Conservation (phyloP, 1,140 invertebrate genomes). For the Solenopsis fugax region DNA sequence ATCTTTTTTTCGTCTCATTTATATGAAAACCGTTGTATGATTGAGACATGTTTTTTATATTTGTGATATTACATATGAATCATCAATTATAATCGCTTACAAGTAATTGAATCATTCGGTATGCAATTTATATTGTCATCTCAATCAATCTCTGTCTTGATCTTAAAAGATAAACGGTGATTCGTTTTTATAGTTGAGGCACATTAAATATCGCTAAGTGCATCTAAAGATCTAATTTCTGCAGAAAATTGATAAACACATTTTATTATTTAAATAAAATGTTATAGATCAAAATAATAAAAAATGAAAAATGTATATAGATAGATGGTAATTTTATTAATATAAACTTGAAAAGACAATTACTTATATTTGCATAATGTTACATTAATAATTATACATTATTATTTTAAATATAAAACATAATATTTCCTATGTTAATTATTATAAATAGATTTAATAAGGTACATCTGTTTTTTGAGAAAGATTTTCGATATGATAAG, state of each 20-base stretch:
- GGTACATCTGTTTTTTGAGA: neutral
- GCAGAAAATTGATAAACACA: neutral
- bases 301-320: too few relatives aligned
- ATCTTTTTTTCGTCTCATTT: neutral
- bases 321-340: neutral
- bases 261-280: neutral
- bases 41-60: neutral
- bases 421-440: neutral
- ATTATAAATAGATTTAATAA: neutral
- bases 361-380: slow-evolving; percentile 1
- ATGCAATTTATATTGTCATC: neutral
- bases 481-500: neutral
- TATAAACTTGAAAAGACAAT: neutral
- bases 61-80: neutral
- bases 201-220: neutral
- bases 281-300: neutral
- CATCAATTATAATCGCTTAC: neutral
- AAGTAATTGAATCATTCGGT: neutral
- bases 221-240: neutral
- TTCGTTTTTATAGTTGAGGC: neutral
- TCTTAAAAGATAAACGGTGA: neutral
- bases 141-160: neutral
- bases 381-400: neutral
- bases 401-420: slow-evolving; percentile 22
- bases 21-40: neutral